Evolutionary conservation across 2,888 invertebrate genomes (phyloP).

Genomic region (Rhabditoides inermis): DNA sequence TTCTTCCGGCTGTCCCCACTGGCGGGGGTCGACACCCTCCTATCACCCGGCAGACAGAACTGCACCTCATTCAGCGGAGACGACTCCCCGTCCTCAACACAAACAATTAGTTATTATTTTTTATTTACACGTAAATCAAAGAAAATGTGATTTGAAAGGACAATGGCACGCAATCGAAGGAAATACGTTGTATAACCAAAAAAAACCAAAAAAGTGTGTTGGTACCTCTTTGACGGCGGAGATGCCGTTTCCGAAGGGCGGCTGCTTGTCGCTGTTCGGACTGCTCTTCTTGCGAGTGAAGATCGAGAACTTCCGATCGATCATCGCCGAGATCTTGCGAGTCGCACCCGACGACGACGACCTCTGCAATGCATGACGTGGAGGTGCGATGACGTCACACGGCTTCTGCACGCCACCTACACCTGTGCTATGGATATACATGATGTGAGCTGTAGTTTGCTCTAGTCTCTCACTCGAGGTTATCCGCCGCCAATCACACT

Average conservation of each 20-base stretch:
- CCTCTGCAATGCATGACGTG: slow-evolving; percentile 45
- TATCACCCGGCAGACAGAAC: slow-evolving; percentile 23
- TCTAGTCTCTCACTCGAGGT: no score
- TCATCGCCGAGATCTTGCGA: slow-evolving; percentile 50
- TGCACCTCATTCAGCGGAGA: slow-evolving; percentile 14
- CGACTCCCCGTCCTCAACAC: background rate
- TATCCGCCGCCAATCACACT: no score
- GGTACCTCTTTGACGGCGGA: background rate
- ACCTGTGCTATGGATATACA: no score
- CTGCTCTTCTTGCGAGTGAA: slow-evolving; percentile 42
- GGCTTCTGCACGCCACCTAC: no score
- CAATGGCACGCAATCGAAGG: background rate
- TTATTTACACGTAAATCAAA: background rate
- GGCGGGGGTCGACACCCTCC: slow-evolving; percentile 26
- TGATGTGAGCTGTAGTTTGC: no score
- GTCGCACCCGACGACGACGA: slow-evolving; percentile 50
- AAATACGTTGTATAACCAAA: background rate
- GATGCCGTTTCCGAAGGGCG: slow-evolving; percentile 18
- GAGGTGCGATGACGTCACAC: no score
- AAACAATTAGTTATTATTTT: background rate
- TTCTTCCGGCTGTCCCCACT: no score
- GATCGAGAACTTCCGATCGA: slow-evolving; percentile 49
- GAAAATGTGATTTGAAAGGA: background rate
- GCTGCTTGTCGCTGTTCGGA: slow-evolving; percentile 21
- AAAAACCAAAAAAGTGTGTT: background rate